These are phyloP conservation scores for Sorex fumeus DNA, from an alignment of 2,113 vertebrate genomes.

Conservation along the genomic window DNA sequence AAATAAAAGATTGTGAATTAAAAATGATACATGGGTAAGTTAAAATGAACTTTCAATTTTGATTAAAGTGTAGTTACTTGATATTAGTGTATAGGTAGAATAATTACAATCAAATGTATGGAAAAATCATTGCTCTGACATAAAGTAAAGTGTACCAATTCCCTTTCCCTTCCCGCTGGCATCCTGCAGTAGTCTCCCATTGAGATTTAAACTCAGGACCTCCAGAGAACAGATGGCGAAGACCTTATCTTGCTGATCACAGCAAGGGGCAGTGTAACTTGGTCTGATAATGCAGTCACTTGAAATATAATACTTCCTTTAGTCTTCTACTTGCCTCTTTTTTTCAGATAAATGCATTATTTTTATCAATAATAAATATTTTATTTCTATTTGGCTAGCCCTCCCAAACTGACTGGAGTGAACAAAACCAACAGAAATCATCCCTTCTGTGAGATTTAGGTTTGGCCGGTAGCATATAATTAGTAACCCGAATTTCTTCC, in stretches of 20 bases:
- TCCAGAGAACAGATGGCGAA: slow-evolving; percentile 86
- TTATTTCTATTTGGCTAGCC: slow-evolving; percentile 55
- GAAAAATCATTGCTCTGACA: slow-evolving; percentile 68
- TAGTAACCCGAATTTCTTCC: slow-evolving; percentile 21
- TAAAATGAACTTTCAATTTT: background rate
- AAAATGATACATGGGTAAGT: background rate
- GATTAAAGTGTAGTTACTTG: background rate
- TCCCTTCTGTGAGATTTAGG: background rate
- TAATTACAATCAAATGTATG: slow-evolving; percentile 61
- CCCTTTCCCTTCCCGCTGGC: slow-evolving; percentile 68
- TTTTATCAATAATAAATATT: slow-evolving; percentile 65
- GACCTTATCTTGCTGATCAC: slow-evolving; percentile 82
- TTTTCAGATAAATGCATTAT: slow-evolving; percentile 70
- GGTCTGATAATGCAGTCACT: slow-evolving; percentile 78
- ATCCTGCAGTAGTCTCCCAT: slow-evolving; percentile 72
- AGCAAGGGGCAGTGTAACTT: slow-evolving; percentile 76
- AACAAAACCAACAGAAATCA: slow-evolving; percentile 30
- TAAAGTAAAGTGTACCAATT: slow-evolving; percentile 76
- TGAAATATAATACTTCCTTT: slow-evolving; percentile 70
- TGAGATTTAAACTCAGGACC: slow-evolving; percentile 86
- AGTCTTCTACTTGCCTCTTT: slow-evolving; percentile 49
- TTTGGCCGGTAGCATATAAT: background rate
- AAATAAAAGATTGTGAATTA: background rate
- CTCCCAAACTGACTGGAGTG: background rate
- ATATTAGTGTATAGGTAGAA: background rate